Base-by-base conservation (phyloP, 2,888 invertebrate genomes). In the Drosophila percnosoma region DNA sequence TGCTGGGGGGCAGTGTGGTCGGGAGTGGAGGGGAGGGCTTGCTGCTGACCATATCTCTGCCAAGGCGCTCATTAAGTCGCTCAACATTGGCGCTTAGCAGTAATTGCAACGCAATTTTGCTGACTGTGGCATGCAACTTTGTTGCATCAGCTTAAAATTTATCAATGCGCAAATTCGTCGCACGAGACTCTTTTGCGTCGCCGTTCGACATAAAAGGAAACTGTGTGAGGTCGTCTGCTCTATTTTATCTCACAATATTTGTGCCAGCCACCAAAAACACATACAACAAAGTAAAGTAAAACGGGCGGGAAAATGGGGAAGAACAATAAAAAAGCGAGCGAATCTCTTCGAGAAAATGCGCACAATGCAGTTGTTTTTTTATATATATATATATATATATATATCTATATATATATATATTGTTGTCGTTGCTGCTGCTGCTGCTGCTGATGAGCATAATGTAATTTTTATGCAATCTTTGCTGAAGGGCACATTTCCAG, bases 171-270 rank as follows among this genome's bases (percentile, higher is more conserved):
- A 68, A 62, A 80, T 81, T 68, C 70, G 67, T 82, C 77, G 89
- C 85, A 85, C 85, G 85, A 88, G 85, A 85, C 90, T 34, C 40
- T 58, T 90, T 77, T 88, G 90, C 85, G 90, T 86, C 89, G 76
- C 71, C 59, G 58, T 72, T 64, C 69, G 75, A 72, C 80, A 69
- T 74, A 88, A 85, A 90, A 88, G 90, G 90, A 85, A 90, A 74
- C 77, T 68, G 67, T 86, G 77, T 88, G 90, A 85, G 90, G 85
- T 90, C 85, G 90, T 90, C 89, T 90, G 80, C 77, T 65, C 70
- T 73, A 75, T 75, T 82, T 73, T 74, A 89, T 83, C 80, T 83
- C 71, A 68, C 68, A 74, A 70, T 59, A 75, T 61, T 78, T 80
- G 82, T 87, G 73, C 80, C 83, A 87, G 88, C 34, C 84, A 83